Conservation (phyloP, 23 tunicate species). For the Ascidia mentula region DNA sequence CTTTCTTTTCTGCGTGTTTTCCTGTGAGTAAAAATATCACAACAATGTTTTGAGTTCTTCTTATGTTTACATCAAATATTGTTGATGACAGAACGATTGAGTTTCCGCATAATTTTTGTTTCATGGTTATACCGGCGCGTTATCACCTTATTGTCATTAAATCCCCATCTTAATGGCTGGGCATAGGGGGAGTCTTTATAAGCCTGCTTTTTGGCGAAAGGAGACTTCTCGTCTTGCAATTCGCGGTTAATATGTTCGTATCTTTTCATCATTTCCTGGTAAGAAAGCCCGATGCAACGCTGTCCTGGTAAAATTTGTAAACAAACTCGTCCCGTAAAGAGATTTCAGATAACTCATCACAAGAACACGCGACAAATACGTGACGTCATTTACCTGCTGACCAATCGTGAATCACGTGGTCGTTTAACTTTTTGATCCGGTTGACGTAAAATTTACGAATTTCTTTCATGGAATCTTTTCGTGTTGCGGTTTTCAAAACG, state of each 20-base stretch:
- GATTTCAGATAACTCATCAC: not conserved
- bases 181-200: conserved; percentile 64
- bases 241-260: conserved; percentile 50
- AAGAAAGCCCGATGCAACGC: conserved; percentile 54
- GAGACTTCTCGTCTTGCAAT: conserved; percentile 37
- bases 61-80: not conserved
- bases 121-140: not conserved
- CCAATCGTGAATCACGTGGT: conserved; percentile 83
- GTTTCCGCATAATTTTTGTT: not conserved
- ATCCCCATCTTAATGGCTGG: conserved; percentile 58
- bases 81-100: not conserved
- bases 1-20: too few relatives aligned
- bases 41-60: not conserved
- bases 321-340: not conserved
- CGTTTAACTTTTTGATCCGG: conserved; percentile 59
- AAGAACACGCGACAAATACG: not conserved
- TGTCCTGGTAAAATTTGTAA: conserved; percentile 33
- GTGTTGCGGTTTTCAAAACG: conserved; percentile 48
- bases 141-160: conserved; percentile 33
- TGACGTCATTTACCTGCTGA: conserved; percentile 48
- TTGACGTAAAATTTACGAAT: conserved; percentile 66
- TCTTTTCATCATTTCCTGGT: conserved; percentile 48
- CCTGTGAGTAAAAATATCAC: too few relatives aligned
- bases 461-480: conserved; percentile 63
- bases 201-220: conserved; percentile 26